These are phyloP conservation scores for Drepana arcuata DNA, from an alignment of 1,140 invertebrate genomes.

Conservation along the genomic window DNA sequence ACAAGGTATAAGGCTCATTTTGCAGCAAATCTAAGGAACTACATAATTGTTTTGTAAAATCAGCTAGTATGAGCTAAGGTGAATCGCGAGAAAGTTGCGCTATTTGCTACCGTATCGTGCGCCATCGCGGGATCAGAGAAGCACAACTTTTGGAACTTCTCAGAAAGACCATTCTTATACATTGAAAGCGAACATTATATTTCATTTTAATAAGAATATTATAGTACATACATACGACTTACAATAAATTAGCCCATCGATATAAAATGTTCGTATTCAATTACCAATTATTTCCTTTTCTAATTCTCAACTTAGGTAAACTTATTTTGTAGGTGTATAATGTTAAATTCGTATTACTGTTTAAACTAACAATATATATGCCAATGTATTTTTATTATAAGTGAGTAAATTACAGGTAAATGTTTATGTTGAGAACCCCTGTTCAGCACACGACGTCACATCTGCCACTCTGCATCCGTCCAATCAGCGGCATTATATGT, in stretches of 20 bases:
- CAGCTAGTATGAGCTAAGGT: constrained; percentile 59
- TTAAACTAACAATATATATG: no score
- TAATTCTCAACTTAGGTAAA: no score
- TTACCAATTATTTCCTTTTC: no score
- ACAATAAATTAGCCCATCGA: not conserved
- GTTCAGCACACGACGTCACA: constrained; percentile 27
- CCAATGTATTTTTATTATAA: no score
- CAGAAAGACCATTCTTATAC: not conserved
- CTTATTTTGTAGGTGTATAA: no score
- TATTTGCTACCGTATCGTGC: constrained; percentile 70
- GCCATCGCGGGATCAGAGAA: constrained; percentile 45
- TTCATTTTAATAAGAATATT: not conserved
- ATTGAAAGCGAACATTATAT: not conserved
- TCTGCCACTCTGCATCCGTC: constrained; percentile 51
- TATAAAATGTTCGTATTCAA: not conserved
- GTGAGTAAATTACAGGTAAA: no score
- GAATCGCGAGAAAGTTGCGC: constrained; percentile 64
- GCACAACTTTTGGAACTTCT: constrained; percentile 26
- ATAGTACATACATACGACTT: not conserved
- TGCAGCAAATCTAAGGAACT: no score
- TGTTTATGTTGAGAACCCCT: constrained; percentile 27
- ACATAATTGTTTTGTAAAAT: constrained; percentile 35
- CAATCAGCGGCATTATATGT: constrained; percentile 72
- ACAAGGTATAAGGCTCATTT: constrained; percentile 18
- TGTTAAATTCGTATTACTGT: no score